Base-by-base conservation (phyloP, 92 coral and sea anemone species). In the Blastomussa wellsi region DNA sequence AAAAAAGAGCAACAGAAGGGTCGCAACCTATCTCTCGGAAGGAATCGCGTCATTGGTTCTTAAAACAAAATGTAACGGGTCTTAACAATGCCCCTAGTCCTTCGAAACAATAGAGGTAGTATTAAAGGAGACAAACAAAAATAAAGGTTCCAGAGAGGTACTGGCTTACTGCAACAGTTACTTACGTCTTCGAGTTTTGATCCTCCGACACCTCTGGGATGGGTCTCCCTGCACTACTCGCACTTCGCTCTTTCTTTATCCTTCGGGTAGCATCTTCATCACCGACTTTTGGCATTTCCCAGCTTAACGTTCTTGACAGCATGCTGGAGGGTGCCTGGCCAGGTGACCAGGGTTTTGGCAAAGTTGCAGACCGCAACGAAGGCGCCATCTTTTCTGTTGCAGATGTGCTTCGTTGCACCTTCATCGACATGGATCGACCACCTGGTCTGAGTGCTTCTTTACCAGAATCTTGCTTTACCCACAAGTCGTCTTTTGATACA, bases 321-420 rank as follows among this genome's bases (percentile, higher is more conserved):
- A 90, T 57, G 48, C 86, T 84, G 49, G 87, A 66, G 29, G 89
- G 87, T 7, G 86, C 75, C 35, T 91, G 82, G 24, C 86, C 71
- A 28, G 97, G 97, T 10, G 95, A 87, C 95, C 95, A 92, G 51
- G 98, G 98, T 73, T 93, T 94, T 7, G 98, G 98, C 9, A 92
- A 82, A 15, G 98, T 90, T 9, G 98, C 91, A 19, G 95, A 91
- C 64, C 95, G 98, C 35, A 84, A 80, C 29, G 79, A 39, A 26
- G 82, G 79, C 44, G 86, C 37, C 9, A 33, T 26, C 36, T 79
- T 76, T 52, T 80, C 85, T 14, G 76, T 35, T 16, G 29, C 66
- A 22, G 88, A 47, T 13, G 83, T 67, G 55, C 26, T 39, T 20
- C 86, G 82, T 68, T 80, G 82, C 29, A 80, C 59, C 35, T 76